phyloP scores from a whole-genome alignment of 2,113 vertebrate genomes.

The Gymnorhina tibicen region DNA sequence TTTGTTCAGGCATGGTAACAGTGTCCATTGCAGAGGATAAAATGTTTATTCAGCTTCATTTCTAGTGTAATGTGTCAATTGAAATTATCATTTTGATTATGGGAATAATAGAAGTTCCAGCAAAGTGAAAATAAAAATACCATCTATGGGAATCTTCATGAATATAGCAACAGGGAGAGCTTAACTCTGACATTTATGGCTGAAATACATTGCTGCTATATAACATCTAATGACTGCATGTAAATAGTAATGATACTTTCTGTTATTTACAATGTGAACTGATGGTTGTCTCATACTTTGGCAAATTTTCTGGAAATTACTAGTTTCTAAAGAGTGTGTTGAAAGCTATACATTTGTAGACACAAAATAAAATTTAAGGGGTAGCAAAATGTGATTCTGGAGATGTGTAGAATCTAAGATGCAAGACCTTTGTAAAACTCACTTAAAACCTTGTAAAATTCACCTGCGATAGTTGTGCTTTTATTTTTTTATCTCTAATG shows the following conservation, averaged over 20 bases:
- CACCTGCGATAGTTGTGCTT: neutral
- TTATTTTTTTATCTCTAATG: neutral
- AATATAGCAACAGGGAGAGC: neutral
- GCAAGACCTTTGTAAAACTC: neutral
- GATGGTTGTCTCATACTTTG: neutral
- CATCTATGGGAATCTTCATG: neutral
- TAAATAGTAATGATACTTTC: neutral
- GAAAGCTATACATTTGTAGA: neutral
- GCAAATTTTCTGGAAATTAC: neutral
- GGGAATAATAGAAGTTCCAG: neutral
- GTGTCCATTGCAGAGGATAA: neutral
- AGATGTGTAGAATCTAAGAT: neutral
- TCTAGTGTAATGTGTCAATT: neutral
- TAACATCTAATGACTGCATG: neutral
- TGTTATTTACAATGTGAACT: neutral
- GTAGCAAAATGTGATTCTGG: neutral
- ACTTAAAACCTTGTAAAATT: neutral
- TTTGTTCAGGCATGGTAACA: neutral
- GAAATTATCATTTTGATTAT: conserved; percentile 1
- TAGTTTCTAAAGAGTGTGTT: neutral
- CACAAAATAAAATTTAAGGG: neutral
- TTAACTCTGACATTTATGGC: neutral
- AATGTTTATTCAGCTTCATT: neutral
- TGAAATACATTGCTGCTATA: neutral
- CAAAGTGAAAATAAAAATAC: neutral